These are phyloP conservation scores for Sphecodes monilicornis DNA, from an alignment of 2,888 invertebrate species.

Conservation along the genomic window DNA sequence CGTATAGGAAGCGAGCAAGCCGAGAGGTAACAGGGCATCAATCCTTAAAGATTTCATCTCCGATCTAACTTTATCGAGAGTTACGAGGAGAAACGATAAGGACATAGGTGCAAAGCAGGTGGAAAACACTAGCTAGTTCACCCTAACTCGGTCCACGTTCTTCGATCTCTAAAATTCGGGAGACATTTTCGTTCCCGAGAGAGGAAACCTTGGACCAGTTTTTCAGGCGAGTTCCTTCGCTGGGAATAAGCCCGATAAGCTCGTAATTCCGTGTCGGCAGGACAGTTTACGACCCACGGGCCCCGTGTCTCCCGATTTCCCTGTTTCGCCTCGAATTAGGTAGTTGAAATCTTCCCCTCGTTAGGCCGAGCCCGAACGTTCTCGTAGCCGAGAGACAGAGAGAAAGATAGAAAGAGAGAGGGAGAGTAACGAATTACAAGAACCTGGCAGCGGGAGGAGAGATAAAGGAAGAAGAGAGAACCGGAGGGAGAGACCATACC, in stretches of 20 bases:
- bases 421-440: slow-evolving; percentile 55
- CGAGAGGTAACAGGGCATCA: too few species aligned
- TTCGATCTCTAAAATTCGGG: neutral
- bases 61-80: neutral
- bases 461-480: slow-evolving; percentile 53
- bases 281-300: slow-evolving; percentile 37
- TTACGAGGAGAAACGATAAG: neutral
- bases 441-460: slow-evolving; percentile 48
- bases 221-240: neutral
- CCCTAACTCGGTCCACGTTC: neutral
- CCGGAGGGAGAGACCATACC: slow-evolving; percentile 31
- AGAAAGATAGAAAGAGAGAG: neutral
- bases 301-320: slow-evolving; percentile 45
- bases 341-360: slow-evolving; percentile 63
- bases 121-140: neutral
- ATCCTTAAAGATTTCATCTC: too few species aligned
- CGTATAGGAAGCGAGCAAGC: too few species aligned
- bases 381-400: slow-evolving; percentile 11
- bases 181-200: neutral
- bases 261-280: slow-evolving; percentile 34
- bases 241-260: slow-evolving; percentile 6
- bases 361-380: slow-evolving; percentile 35
- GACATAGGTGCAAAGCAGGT: neutral
- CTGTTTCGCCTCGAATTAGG: slow-evolving; percentile 50
- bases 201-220: neutral